Evolutionary conservation across 1,140 invertebrate genomes (phyloP).

Genomic region (Drosophila varians): DNA sequence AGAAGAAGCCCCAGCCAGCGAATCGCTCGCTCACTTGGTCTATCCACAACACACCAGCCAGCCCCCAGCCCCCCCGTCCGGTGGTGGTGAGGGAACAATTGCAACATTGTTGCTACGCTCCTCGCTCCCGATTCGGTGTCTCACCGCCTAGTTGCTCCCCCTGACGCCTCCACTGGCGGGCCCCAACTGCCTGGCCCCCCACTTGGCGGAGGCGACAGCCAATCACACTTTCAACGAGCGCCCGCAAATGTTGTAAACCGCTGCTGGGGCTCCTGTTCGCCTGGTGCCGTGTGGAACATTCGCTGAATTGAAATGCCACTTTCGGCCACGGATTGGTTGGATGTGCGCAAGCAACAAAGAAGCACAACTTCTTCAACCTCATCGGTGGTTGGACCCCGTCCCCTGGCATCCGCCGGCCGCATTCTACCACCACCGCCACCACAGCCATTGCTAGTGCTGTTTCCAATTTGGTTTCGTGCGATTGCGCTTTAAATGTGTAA

Average conservation of each 20-base stretch:
- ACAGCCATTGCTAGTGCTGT: slow-evolving; percentile 2
- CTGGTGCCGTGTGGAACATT: slow-evolving; percentile 83
- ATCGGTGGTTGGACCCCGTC: slow-evolving; percentile 40
- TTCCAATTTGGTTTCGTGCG: neutral
- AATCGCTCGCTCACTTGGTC: slow-evolving; percentile 11
- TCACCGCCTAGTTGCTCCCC: slow-evolving; percentile 1
- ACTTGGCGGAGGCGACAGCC: slow-evolving; percentile 63
- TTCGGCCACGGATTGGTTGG: slow-evolving; percentile 82
- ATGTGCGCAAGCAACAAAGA: slow-evolving; percentile 78
- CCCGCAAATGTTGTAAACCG: slow-evolving; percentile 73
- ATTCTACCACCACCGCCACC: slow-evolving; percentile 3
- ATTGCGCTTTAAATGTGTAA: neutral
- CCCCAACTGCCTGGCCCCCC: slow-evolving; percentile 22
- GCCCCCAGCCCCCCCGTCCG: too few relatives aligned
- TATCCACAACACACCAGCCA: too few relatives aligned
- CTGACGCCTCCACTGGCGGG: neutral
- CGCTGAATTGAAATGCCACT: slow-evolving; percentile 82
- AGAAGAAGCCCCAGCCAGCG: slow-evolving; percentile 68
- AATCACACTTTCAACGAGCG: slow-evolving; percentile 68
- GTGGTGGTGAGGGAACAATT: slow-evolving; percentile 19
- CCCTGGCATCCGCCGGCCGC: neutral
- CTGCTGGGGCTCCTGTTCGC: slow-evolving; percentile 57
- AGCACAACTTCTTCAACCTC: slow-evolving; percentile 80
- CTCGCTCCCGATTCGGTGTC: slow-evolving; percentile 35
- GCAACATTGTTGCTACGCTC: slow-evolving; percentile 65